Percentiles rank a stretch among this genome's conserved stretches.
Evolutionary conservation across 2,113 vertebrate genomes (phyloP).

Genomic region (Suricata suricatta): DNA sequence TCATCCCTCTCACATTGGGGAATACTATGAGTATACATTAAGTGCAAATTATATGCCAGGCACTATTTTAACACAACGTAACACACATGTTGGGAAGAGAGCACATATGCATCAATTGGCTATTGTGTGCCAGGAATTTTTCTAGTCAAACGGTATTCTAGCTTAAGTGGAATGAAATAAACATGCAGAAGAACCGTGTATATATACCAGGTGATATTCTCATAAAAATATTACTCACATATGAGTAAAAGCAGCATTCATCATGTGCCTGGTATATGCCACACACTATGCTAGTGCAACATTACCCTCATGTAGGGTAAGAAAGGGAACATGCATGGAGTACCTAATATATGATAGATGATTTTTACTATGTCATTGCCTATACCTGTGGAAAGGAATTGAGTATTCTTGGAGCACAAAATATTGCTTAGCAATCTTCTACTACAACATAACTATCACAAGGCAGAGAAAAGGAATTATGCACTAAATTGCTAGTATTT

Average conservation of each 20-base stretch:
- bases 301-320: not conserved
- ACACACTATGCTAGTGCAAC: not conserved
- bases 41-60: not conserved
- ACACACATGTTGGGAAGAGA: not conserved
- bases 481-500: not conserved
- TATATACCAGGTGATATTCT: not conserved
- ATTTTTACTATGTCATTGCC: not conserved
- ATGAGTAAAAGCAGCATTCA: not conserved
- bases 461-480: not conserved
- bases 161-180: not conserved
- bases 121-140: not conserved
- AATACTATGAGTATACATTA: not conserved
- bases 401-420: not conserved
- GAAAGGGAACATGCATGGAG: not conserved
- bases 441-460: not conserved
- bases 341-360: not conserved
- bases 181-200: not conserved
- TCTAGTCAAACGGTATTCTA: not conserved
- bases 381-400: not conserved
- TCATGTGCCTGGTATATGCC: not conserved
- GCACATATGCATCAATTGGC: not conserved
- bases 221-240: not conserved
- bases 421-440: not conserved
- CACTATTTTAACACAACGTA: not conserved
- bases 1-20: not conserved